Conservation (phyloP, 2,113 vertebrate species). For the Stigmatopora nigra region DNA sequence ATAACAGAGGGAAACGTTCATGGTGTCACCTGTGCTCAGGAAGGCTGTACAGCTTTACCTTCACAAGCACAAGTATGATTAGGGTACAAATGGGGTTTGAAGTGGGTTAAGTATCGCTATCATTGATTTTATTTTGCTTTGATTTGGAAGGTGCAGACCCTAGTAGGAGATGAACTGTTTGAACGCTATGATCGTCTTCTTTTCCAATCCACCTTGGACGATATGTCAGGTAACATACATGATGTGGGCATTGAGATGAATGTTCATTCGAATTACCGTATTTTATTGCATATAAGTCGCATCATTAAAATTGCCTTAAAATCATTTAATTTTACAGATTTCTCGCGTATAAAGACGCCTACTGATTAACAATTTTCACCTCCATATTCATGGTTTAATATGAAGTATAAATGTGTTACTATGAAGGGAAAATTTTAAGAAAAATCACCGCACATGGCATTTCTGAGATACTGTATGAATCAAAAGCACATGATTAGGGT, state of each 20-base stretch:
- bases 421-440: too few species aligned
- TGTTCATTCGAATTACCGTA: too few species aligned
- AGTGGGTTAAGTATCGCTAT: background rate
- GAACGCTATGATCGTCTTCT: constrained; percentile 83
- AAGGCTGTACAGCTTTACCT: constrained; percentile 73
- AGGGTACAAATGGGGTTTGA: background rate
- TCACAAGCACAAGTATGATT: constrained; percentile 78
- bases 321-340: too few species aligned
- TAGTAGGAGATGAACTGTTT: constrained; percentile 81
- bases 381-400: too few species aligned
- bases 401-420: too few species aligned
- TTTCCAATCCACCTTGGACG: constrained; percentile 80
- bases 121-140: background rate
- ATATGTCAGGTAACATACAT: constrained; percentile 70
- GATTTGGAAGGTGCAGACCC: constrained; percentile 71
- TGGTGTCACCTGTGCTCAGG: constrained; percentile 79
- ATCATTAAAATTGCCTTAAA: too few species aligned
- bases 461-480: too few species aligned
- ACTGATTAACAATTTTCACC: too few species aligned
- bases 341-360: too few species aligned
- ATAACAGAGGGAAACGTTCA: constrained; percentile 80
- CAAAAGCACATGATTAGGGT: too few species aligned
- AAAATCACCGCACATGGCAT: too few species aligned
- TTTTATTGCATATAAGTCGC: too few species aligned
- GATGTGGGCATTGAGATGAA: background rate